phyloP scores from a whole-genome alignment of 2,888 invertebrate genomes.

The Caradrina clavipalpis region DNA sequence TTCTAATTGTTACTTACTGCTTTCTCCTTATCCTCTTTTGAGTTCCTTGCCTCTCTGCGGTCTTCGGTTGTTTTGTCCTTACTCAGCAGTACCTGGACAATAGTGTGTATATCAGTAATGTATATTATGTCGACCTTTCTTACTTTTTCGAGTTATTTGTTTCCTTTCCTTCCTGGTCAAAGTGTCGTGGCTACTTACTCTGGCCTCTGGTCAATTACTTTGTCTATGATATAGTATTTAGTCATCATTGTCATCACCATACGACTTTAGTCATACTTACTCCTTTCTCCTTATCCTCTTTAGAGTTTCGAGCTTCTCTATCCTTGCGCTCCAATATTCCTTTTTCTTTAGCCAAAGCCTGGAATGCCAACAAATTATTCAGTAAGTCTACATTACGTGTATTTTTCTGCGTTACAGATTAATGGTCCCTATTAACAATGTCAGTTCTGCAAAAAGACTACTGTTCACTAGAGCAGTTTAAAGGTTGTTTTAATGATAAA shows the following conservation, averaged over 20 bases:
- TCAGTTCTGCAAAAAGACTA: too few species aligned
- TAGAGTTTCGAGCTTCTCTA: conserved; percentile 78
- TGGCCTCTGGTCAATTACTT: too few species aligned
- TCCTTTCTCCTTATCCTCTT: conserved; percentile 80
- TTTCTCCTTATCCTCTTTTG: conserved; percentile 83
- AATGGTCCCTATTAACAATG: too few species aligned
- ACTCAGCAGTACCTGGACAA: conserved; percentile 13
- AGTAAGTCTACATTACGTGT: neutral
- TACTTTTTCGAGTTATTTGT: neutral
- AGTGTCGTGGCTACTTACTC: too few species aligned
- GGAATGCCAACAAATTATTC: neutral
- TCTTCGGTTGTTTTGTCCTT: conserved; percentile 41
- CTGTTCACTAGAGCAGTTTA: too few species aligned
- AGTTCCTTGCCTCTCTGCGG: conserved; percentile 77
- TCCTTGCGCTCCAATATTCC: conserved; percentile 87
- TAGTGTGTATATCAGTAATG: conserved; percentile 13
- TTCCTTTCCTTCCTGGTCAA: neutral
- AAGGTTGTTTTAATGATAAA: too few species aligned
- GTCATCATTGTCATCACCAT: too few species aligned
- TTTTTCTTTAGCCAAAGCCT: conserved; percentile 86
- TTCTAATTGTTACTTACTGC: conserved; percentile 44
- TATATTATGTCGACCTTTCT: neutral
- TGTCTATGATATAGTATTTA: too few species aligned
- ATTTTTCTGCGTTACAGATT: too few species aligned
- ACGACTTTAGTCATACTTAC: conserved; percentile 14